phyloP scores from a whole-genome alignment of 1,140 invertebrate genomes.

The Aphaenogaster ashmeadi region DNA sequence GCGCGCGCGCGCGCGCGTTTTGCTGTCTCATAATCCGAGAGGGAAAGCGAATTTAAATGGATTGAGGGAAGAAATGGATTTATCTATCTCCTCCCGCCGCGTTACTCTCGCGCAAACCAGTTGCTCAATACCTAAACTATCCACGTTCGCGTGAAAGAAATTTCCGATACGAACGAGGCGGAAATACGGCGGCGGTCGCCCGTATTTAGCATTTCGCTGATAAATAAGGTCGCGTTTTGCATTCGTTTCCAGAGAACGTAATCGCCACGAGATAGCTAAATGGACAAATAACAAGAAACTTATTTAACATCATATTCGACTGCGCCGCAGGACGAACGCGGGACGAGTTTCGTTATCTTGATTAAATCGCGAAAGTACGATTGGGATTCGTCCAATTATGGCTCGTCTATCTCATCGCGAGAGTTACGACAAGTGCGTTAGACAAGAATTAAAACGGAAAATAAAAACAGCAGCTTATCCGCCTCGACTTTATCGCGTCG shows the following conservation, averaged over 20 bases:
- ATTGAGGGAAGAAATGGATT: conserved; percentile 8
- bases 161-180: neutral
- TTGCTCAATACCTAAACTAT: conserved; percentile 24
- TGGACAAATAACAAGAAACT: conserved; percentile 2
- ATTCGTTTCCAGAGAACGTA: neutral
- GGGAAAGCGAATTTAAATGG: conserved; percentile 23
- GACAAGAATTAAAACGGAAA: neutral
- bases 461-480: neutral
- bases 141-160: conserved; percentile 37
- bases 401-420: neutral
- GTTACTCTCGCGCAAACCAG: neutral
- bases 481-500: conserved; percentile 15
- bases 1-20: neutral
- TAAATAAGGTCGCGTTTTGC: neutral
- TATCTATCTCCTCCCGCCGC: neutral
- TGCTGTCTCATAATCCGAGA: conserved; percentile 26
- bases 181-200: neutral
- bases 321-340: neutral
- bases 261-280: neutral
- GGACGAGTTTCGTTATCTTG: neutral
- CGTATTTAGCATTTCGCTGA: conserved; percentile 1
- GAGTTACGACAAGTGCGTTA: neutral
- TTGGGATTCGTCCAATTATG: neutral
- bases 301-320: neutral
- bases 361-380: neutral